A percentile compares a stretch with the other conserved stretches of the same genome.
Evolutionary conservation across 2,113 vertebrate genomes (phyloP).

Genomic region (Oceanodroma tethys): DNA sequence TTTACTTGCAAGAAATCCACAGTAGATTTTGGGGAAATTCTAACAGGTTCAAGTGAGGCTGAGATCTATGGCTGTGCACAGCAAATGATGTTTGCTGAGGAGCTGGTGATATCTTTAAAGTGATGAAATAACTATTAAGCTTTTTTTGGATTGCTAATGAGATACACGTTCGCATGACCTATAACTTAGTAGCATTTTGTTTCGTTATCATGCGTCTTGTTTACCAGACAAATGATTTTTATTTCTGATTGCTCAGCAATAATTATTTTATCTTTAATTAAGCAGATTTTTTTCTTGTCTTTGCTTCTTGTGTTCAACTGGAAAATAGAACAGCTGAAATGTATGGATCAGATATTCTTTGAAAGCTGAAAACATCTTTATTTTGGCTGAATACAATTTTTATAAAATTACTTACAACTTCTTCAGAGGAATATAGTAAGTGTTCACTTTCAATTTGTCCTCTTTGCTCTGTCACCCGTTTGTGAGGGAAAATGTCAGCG

Average conservation of each 20-base stretch:
- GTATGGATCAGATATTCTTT: neutral
- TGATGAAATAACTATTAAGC: neutral
- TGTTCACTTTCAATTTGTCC: neutral
- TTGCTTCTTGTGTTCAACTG: neutral
- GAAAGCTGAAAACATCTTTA: neutral
- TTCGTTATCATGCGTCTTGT: neutral
- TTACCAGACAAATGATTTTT: neutral
- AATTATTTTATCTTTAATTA: neutral
- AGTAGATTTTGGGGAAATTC: neutral
- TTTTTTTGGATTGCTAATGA: neutral
- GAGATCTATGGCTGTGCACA: neutral
- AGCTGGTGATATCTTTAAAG: neutral
- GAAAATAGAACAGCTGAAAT: neutral
- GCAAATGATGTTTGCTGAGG: neutral
- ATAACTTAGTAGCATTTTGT: neutral
- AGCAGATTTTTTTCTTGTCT: neutral
- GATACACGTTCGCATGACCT: neutral
- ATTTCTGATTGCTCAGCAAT: neutral
- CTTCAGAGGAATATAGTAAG: neutral
- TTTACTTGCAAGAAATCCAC: neutral
- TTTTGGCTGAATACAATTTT: neutral
- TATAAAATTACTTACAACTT: neutral
- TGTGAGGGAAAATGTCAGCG: neutral
- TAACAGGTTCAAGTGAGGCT: neutral
- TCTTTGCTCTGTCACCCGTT: neutral